Evolutionary conservation across 2,797 vertebrate species (phyloP), one percentile per base, ranked within the genome.

Genomic region (Crenuchus spilurus): DNA sequence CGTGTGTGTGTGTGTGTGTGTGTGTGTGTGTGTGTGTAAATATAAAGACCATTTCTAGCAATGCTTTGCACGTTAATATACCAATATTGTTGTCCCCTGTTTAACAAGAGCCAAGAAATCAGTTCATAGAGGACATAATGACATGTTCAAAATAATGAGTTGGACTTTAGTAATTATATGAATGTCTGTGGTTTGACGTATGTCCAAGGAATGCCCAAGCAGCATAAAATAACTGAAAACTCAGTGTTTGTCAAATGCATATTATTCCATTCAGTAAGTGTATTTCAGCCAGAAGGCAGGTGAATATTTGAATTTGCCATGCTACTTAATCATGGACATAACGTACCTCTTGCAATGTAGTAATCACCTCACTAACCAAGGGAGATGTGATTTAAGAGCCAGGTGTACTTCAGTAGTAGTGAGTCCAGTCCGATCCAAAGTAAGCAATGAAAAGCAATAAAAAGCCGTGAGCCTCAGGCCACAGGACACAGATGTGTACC

Each of bases 381-480:
- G 82, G 82, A 78, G 75, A 85, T 70, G 80, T 88, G 86, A 84
- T 81, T 76, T 81, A 80, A 67, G 33, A 80, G 72, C 81, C 79
- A 79, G 84, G 83, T 83, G 86, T 87, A 79, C 54, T 84, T 83
- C 86, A 84, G 82, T 83, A 82, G 81, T 87, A 83, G 72, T 83
- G 84, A 74, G 87, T 88, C 80, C 64, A 72, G 84, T 85, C 68
- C 18, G 42, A 80, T 86, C 80, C 54, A 81, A 82, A 83, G 87
- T 88, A 89, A 88, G 90, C 88, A 92, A 91, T 92, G 89, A 93
- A 91, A 90, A 88, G 90, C 83, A 90, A 91, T 92, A 92, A 93
- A 92, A 70, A 91, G 82, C 81, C 80, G 67, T 70, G 76, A 81
- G 89, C 82, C 84, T 79, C 72, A 81, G 86, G 84, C 81, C 79